Evolutionary conservation across 2,797 vertebrate species (phyloP), one percentile per base, ranked within the genome.

Genomic region (Siniperca undulata): DNA sequence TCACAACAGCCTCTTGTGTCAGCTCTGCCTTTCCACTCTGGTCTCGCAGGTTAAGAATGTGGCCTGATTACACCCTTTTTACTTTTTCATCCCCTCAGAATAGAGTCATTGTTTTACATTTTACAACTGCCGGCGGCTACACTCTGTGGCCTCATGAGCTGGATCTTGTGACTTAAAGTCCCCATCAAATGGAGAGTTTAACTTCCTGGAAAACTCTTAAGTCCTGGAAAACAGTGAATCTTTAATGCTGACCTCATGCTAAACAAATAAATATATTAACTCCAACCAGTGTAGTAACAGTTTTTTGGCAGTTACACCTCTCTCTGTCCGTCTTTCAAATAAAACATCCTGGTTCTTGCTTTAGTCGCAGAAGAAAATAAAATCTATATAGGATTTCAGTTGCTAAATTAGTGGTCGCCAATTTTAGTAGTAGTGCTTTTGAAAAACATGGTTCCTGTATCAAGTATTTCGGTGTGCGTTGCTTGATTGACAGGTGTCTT

Each of bases 141-240:
- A 70, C 52, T 76, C 66, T 50, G 52, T 46, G 53, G 85, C 83
- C 86, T 84, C 91, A 94, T 94, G 91, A 94, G 92, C 90, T 73
- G 34, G 38, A 91, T 93, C 95, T 94, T 95, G 91, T 96, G 95
- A 96, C 93, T 89, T 76, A 6, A 83, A 84, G 80, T 86, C 73
- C 20, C 24, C 77, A 70, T 88, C 74, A 80, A 84, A 86, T 69
- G 50, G 80, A 84, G 82, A 55, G 60, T 76, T 77, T 11, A 66
- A 66, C 68, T 86, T 90, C 74, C 50, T 64, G 78, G 74, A 87
- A 89, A 78, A 73, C 13, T n/a, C 20, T 76, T 53, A 11, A 10
- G 50, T 87, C 71, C 61, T 48, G 48, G 8, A 67, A 82, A 79
- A 79, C 17, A 14, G 27, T 44, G 40, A 69, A 66, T 70, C 40